Conservation (phyloP, 30 jellyfish, hydroid and myxozoan species). For the Hydra vulgaris region DNA sequence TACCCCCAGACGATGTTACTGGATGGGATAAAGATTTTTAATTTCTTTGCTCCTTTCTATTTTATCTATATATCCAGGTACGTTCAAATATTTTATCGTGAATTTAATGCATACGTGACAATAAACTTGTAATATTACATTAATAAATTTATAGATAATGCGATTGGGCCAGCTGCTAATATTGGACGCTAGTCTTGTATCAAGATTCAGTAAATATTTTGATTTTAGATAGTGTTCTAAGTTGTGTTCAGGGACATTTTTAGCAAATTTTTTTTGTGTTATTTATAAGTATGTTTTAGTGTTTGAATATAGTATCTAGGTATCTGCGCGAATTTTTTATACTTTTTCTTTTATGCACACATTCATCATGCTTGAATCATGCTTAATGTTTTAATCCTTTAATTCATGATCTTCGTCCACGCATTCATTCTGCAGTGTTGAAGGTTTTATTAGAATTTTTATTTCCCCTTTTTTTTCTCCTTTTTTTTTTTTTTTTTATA, state of each 20-base stretch:
- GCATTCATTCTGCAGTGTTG: too few relatives aligned
- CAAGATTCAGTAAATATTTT: background rate
- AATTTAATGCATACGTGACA: too few relatives aligned
- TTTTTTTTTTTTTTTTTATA: too few relatives aligned
- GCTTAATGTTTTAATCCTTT: too few relatives aligned
- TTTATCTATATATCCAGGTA: background rate
- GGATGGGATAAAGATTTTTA: slow-evolving; percentile 99
- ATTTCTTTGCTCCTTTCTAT: background rate
- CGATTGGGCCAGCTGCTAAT: background rate
- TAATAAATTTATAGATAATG: background rate
- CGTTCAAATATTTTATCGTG: too few relatives aligned
- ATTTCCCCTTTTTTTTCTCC: too few relatives aligned
- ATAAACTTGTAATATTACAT: too few relatives aligned
- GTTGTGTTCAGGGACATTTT: background rate
- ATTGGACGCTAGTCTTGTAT: background rate
- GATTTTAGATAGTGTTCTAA: background rate
- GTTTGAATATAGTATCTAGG: background rate
- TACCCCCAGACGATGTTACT: slow-evolving; percentile 95
- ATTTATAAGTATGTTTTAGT: background rate
- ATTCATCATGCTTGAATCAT: background rate
- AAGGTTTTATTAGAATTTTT: too few relatives aligned
- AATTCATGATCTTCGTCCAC: too few relatives aligned
- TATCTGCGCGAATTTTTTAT: background rate
- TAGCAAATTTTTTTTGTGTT: background rate
- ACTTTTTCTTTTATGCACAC: background rate